Evolutionary conservation across 1,140 invertebrate species (phyloP), one percentile per base, ranked within the genome.

Genomic region (Aphelinus certus): DNA sequence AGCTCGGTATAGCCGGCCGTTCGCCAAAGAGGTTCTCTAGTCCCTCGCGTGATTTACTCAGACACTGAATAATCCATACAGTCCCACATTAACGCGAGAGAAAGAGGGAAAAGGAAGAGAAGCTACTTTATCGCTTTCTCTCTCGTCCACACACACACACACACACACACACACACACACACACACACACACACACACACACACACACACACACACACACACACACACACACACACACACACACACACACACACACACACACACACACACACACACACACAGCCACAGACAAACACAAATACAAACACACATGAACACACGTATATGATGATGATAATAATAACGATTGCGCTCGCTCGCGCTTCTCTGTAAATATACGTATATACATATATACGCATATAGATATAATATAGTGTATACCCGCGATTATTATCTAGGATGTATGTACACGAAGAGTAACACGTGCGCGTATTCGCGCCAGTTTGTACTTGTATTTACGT

Each of bases 1-100:
- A 71, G 7, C 9, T 26, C 45, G 63, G 65, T 66, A 51, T 5
- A n/a, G 78, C 80, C 79, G 82, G 81, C 78, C 78, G 75, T 76
- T 85, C 82, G 85, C 84, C 85, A 85, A 87, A 86, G 85, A 86
- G 84, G 81, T 83, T 81, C 82, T 86, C 86, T 86, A 86, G 86
- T 87, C 85, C 81, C 81, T 82, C 79, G 78, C 60, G 68, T 64
- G 73, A 68, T 75, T 60, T 68, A 55, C 49, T 45, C 46, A 56
- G 7, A 56, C 26, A 73, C 71, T 79, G 80, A 70, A 77, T 78
- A 76, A 80, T 71, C 65, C 71, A 73, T 79, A 74, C 69, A 71
- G 58, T 43, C 60, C 47, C 6, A 68, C 46, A 47, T 65, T 1
- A 58, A 43, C 3, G 66, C 61, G 56, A 71, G 56, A 63, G 9